Evolutionary conservation across 2,888 invertebrate genomes (phyloP).

Genomic region (Chaetogeoica ovagalla): DNA sequence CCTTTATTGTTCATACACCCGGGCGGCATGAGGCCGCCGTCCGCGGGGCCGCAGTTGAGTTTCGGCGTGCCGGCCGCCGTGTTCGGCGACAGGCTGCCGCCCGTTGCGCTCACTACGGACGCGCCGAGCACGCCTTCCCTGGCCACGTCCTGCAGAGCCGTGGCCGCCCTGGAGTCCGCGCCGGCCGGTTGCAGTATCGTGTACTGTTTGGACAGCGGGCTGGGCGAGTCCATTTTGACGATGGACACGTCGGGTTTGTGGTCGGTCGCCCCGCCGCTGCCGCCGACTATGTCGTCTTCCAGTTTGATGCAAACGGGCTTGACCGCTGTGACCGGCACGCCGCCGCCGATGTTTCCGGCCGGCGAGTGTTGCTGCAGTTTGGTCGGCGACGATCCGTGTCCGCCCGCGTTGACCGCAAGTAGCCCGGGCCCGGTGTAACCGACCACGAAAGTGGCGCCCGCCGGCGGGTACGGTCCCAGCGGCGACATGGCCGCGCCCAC

Average conservation of each 20-base stretch:
- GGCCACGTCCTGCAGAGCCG: constrained; percentile 77
- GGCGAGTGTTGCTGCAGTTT: constrained; percentile 33
- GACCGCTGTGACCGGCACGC: constrained; percentile 55
- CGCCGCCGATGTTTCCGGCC: constrained; percentile 42
- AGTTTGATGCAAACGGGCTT: constrained; percentile 61
- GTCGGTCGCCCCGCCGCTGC: constrained; percentile 57
- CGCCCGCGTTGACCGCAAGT: background rate
- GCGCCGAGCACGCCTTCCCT: constrained; percentile 70
- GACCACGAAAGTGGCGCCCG: constrained; percentile 76
- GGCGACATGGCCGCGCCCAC: constrained; percentile 58
- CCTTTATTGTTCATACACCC: constrained; percentile 49
- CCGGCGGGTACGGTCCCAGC: constrained; percentile 66
- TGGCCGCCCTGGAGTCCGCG: constrained; percentile 77
- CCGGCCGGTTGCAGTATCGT: constrained; percentile 81
- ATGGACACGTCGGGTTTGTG: constrained; percentile 58
- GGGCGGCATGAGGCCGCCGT: constrained; percentile 43
- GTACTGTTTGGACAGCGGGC: constrained; percentile 73
- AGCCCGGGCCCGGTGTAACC: constrained; percentile 63
- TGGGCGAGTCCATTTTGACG: constrained; percentile 55
- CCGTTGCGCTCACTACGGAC: constrained; percentile 61
- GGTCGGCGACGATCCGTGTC: constrained; percentile 29
- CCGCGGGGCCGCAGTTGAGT: constrained; percentile 57
- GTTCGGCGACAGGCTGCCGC: constrained; percentile 53
- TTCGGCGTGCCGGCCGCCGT: constrained; percentile 56
- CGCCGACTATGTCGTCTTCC: constrained; percentile 56